These are phyloP conservation scores for Neostethus bicornis DNA, from an alignment of 2,797 vertebrate species.

Conservation along the genomic window DNA sequence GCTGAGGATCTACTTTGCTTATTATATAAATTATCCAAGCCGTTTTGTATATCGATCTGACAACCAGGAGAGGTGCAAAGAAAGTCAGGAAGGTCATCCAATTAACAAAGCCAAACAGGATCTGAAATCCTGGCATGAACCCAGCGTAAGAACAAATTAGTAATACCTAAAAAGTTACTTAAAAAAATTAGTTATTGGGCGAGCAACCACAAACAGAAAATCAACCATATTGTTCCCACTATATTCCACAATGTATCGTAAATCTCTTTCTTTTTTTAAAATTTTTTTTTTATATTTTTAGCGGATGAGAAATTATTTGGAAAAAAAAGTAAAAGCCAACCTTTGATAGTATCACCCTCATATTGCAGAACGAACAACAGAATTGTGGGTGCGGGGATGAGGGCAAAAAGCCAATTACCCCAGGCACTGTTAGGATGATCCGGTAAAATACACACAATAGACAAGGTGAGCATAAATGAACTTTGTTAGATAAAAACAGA, in stretches of 20 bases:
- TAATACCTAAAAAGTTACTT: too few relatives aligned
- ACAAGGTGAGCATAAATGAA: not conserved
- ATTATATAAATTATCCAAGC: conserved; percentile 74
- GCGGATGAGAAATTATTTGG: not conserved
- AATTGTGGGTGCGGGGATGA: conserved; percentile 77
- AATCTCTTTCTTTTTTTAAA: too few relatives aligned
- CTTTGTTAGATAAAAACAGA: not conserved
- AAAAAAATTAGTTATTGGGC: too few relatives aligned
- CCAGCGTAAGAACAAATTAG: not conserved
- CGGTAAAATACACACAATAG: conserved; percentile 2
- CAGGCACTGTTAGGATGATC: conserved; percentile 79
- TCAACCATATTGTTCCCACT: not conserved
- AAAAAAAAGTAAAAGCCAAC: conserved; percentile 55
- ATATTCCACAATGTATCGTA: not conserved
- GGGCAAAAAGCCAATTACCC: conserved; percentile 83
- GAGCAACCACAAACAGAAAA: too few relatives aligned
- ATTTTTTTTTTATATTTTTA: not conserved
- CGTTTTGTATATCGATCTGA: conserved; percentile 74
- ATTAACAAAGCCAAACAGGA: conserved; percentile 67
- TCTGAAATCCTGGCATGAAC: conserved; percentile 70
- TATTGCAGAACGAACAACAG: conserved; percentile 83
- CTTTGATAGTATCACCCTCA: conserved; percentile 69
- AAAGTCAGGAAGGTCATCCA: conserved; percentile 75
- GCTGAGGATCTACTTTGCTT: conserved; percentile 76
- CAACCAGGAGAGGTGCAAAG: conserved; percentile 55